These are phyloP conservation scores for Ganaspis brasiliensis DNA, from an alignment of 2,888 invertebrate species.

Conservation along the genomic window DNA sequence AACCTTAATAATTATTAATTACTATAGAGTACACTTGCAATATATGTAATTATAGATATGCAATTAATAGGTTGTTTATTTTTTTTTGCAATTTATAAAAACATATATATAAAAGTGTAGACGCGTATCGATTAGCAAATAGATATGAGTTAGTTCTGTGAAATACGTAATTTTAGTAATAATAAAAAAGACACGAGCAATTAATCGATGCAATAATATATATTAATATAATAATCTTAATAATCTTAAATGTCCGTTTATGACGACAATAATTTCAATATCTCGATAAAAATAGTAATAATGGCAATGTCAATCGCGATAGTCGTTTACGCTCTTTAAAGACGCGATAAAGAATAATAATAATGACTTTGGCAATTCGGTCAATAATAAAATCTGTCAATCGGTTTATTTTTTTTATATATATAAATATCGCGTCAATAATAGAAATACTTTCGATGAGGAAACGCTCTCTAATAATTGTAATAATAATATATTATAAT, in stretches of 20 bases:
- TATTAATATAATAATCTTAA: conserved; percentile 55
- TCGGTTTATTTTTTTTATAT: neutral
- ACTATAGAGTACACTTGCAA: conserved; percentile 45
- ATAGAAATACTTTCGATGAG: conserved; percentile 42
- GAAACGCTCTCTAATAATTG: conserved; percentile 52
- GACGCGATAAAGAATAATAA: conserved; percentile 57
- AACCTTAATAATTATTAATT: conserved; percentile 54
- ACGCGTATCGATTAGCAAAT: conserved; percentile 67
- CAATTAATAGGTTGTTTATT: neutral
- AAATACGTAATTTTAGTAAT: conserved; percentile 57
- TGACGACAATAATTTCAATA: conserved; percentile 51
- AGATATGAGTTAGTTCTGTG: conserved; percentile 69
- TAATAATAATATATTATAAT: conserved; percentile 55
- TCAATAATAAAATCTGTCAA: conserved; percentile 41
- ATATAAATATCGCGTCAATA: conserved; percentile 35
- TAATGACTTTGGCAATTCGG: conserved; percentile 51
- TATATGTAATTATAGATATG: conserved; percentile 48
- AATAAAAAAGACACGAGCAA: conserved; percentile 51
- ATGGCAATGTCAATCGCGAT: conserved; percentile 54
- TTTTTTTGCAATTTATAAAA: conserved; percentile 50
- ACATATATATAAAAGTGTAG: conserved; percentile 55
- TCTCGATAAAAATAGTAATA: conserved; percentile 56
- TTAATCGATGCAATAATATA: conserved; percentile 54
- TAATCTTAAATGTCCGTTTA: conserved; percentile 56
- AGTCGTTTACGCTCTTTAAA: conserved; percentile 34